Conservation (phyloP, 2,797 vertebrate genomes). For the Hemibagrus guttatus region DNA sequence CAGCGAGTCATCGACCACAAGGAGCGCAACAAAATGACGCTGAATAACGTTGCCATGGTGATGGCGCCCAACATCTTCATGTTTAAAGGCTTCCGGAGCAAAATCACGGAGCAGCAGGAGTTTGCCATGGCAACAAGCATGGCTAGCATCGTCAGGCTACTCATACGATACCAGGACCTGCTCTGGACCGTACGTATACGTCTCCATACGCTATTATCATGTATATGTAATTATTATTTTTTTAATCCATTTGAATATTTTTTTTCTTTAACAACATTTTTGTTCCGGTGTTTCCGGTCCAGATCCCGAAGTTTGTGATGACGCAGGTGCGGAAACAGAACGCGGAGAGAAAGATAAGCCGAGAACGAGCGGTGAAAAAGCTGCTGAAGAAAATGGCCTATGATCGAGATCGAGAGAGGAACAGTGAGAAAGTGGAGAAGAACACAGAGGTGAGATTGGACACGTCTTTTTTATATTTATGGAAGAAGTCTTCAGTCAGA, state of each 20-base stretch:
- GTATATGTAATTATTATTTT: neutral
- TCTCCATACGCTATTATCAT: neutral
- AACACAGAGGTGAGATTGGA: constrained; percentile 73
- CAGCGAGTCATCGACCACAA: constrained; percentile 88
- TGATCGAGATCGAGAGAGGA: constrained; percentile 82
- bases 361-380: constrained; percentile 86
- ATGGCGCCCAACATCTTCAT: constrained; percentile 98
- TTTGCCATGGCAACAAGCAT: constrained; percentile 89
- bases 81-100: constrained; percentile 82
- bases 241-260: neutral
- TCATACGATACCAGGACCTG: constrained; percentile 91
- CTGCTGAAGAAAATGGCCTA: constrained; percentile 93
- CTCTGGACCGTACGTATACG: constrained; percentile 90
- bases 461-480: neutral
- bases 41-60: constrained; percentile 92
- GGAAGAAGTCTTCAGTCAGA: neutral
- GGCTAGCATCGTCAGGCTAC: constrained; percentile 85
- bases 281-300: constrained; percentile 10
- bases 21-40: constrained; percentile 92
- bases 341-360: constrained; percentile 82
- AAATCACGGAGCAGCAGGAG: constrained; percentile 84
- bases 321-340: constrained; percentile 94
- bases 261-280: neutral
- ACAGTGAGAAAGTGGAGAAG: constrained; percentile 84
- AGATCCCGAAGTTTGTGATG: constrained; percentile 97